Evolutionary conservation across 1,140 invertebrate genomes (phyloP), one percentile per base, ranked within the genome.

Genomic region (Brachionus plicatilis): DNA sequence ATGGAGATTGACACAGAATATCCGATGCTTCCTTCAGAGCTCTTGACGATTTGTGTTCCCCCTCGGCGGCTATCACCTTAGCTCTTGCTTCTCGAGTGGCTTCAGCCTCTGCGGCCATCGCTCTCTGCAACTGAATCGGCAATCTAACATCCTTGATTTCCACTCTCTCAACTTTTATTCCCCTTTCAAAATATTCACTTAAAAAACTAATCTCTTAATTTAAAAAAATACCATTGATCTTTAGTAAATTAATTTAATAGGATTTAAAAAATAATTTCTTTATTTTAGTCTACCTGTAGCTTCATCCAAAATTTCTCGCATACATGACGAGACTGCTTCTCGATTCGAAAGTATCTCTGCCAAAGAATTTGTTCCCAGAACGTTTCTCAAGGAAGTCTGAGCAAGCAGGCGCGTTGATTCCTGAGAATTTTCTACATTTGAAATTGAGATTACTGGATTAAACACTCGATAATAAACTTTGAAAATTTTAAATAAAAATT

Each of bases 1-100:
- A 93, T 14, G 95, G 94, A 85, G 88, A 88, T 80, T 82, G 33
- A 27, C 50, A 24, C 0, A 85, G 37, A n/a, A 84, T 78, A 20
- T 83, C 85, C 1, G 85, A 85, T 9, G 80, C 84, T 43, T 76
- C 70, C 53, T 82, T 79, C 50, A 85, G 79, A 4, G 56, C 29
- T 53, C 20, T 66, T 2, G 80, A 85, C 20, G 85, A 84, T 72
- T 68, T 65, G 4, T 78, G 29, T 56, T 85, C 85, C 11, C 80
- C 84, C 80, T 86, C 78, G 24, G 72, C 85, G 12, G 84, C 84
- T 76, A 85, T 85, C 33, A 88, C 88, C 86, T 89, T 89, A 41
- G 88, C 88, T 72, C 86, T 85, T 9, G 88, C 88, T 80, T 89
- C 88, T 47, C 88, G 82, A 2, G 86, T 70, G 2, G 88, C 88